Conservation (phyloP, 2,113 vertebrate species). For the Carassius gibelio region DNA sequence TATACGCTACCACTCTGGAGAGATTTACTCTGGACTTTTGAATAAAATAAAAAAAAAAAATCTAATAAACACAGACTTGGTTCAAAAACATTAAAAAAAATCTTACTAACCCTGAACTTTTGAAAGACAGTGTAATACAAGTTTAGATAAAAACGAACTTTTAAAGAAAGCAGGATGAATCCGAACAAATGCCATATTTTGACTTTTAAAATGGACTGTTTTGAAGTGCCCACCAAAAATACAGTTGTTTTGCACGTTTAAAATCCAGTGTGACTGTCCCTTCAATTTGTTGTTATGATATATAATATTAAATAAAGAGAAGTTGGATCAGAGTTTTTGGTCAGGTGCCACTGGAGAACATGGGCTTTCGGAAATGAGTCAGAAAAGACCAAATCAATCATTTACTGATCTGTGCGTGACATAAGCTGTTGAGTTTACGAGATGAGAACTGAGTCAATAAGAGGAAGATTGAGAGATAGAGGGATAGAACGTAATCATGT, state of each 20-base stretch:
- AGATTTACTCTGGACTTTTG: too few relatives aligned
- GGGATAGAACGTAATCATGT: background rate
- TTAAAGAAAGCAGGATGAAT: background rate
- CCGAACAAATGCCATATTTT: background rate
- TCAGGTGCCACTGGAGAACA: slow-evolving; percentile 24
- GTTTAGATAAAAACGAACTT: background rate
- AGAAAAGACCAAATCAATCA: slow-evolving; percentile 7
- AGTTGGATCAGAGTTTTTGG: slow-evolving; percentile 26
- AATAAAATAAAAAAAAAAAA: too few relatives aligned
- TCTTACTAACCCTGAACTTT: background rate
- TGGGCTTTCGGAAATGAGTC: slow-evolving; percentile 37
- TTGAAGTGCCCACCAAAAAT: background rate
- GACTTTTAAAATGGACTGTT: background rate
- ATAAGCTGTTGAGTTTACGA: background rate
- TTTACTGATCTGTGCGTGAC: slow-evolving; percentile 6
- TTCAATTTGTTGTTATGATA: background rate
- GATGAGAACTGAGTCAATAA: slow-evolving; percentile 22
- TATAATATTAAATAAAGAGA: slow-evolving; percentile 13
- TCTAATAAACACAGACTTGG: background rate
- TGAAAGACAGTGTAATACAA: background rate
- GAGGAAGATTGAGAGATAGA: background rate
- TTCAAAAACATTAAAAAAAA: background rate
- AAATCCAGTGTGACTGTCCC: background rate
- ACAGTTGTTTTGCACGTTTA: background rate
- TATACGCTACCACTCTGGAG: background rate